phyloP scores from a whole-genome alignment of 2,888 invertebrate species.

The Brachypalpus laphriformis region DNA sequence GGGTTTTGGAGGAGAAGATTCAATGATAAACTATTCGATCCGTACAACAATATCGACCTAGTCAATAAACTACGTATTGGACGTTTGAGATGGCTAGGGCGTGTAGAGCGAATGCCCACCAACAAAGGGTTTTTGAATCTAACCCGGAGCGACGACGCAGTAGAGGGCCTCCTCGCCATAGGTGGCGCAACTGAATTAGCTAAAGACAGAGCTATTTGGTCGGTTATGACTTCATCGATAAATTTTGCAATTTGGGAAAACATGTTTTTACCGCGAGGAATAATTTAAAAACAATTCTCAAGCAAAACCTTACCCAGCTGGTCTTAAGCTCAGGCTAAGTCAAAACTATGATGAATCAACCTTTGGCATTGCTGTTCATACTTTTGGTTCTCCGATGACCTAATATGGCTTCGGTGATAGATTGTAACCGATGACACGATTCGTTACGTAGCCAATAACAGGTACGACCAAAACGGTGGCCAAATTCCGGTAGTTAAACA shows the following conservation, averaged over 20 bases:
- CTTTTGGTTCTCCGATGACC: conserved; percentile 80
- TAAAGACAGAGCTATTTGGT: too few species aligned
- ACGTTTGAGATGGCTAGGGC: too few species aligned
- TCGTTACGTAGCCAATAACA: conserved; percentile 4
- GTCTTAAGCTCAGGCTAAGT: conserved; percentile 79
- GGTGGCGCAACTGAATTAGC: too few species aligned
- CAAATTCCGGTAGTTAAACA: conserved; percentile 41
- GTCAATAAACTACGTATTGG: too few species aligned
- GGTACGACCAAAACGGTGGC: conserved; percentile 27
- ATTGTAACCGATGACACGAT: conserved; percentile 78
- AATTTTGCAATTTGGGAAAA: conserved; percentile 36
- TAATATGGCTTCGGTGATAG: conserved; percentile 81
- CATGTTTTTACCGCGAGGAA: neutral
- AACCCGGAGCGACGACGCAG: too few species aligned
- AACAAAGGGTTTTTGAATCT: too few species aligned
- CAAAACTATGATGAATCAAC: conserved; percentile 82
- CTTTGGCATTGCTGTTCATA: conserved; percentile 78
- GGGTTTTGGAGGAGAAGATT: too few species aligned
- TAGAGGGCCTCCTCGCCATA: too few species aligned
- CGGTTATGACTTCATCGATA: conserved; percentile 65
- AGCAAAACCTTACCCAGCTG: conserved; percentile 78
- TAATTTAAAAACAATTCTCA: neutral
- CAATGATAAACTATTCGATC: too few species aligned
- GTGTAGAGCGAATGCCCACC: too few species aligned
- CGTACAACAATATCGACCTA: too few species aligned